These are phyloP conservation scores for Halcyon badia DNA, from an alignment of 2,797 vertebrate genomes.

Conservation along the genomic window DNA sequence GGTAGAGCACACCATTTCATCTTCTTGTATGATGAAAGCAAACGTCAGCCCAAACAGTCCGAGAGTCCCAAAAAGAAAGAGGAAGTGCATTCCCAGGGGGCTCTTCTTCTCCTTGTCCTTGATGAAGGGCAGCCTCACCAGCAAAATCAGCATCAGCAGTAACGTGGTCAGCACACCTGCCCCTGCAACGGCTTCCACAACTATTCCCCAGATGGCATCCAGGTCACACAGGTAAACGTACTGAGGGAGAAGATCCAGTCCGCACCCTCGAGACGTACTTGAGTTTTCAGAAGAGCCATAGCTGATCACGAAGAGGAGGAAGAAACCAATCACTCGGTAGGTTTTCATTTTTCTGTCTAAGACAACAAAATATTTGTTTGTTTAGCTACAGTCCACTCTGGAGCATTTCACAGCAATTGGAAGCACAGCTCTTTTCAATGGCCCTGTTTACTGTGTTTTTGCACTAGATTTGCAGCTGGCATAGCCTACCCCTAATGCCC, in stretches of 20 bases:
- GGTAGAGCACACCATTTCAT: conserved; percentile 89
- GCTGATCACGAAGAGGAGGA: conserved; percentile 84
- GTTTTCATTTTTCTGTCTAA: conserved; percentile 82
- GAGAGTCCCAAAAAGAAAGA: conserved; percentile 91
- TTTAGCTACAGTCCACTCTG: background rate
- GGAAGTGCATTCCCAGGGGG: conserved; percentile 89
- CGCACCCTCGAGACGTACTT: conserved; percentile 89
- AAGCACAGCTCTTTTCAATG: background rate
- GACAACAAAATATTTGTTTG: background rate
- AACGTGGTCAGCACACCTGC: conserved; percentile 88
- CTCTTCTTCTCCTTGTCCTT: conserved; percentile 93
- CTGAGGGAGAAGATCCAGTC: conserved; percentile 89
- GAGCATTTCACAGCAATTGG: background rate
- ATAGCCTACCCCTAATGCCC: background rate
- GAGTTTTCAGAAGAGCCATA: conserved; percentile 85
- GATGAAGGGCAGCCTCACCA: conserved; percentile 91
- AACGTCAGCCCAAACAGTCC: conserved; percentile 94
- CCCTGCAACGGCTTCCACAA: conserved; percentile 89
- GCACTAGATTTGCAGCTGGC: background rate
- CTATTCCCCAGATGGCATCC: conserved; percentile 96
- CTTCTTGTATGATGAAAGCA: conserved; percentile 92
- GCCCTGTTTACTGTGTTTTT: background rate
- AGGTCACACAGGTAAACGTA: conserved; percentile 94
- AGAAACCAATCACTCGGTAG: conserved; percentile 79
- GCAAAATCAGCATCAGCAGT: conserved; percentile 88